phyloP scores from a whole-genome alignment of 2,113 vertebrate species.

The Lamprotornis superbus region DNA sequence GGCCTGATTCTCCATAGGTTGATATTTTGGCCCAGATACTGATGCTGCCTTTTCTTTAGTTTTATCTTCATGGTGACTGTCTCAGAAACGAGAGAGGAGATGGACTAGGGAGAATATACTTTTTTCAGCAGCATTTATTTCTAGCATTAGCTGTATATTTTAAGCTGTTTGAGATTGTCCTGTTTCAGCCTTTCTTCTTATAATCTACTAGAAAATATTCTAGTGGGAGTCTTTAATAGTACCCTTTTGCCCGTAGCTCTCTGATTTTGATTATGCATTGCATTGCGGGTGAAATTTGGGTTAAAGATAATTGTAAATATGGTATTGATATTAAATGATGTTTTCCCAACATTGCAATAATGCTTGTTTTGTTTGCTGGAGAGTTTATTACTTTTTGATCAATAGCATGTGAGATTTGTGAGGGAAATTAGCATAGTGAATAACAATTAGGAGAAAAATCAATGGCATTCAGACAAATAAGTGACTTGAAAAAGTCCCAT shows the following conservation, averaged over 20 bases:
- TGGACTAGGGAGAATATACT: background rate
- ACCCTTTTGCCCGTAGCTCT: constrained; percentile 36
- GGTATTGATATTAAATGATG: constrained; percentile 90
- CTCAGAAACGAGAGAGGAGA: background rate
- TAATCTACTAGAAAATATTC: constrained; percentile 27
- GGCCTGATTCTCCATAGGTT: background rate
- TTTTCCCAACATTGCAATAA: constrained; percentile 92
- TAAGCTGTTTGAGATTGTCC: constrained; percentile 15
- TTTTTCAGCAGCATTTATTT: constrained; percentile 31
- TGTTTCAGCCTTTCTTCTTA: background rate
- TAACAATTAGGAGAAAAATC: constrained; percentile 92
- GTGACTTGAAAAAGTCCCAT: constrained; percentile 80
- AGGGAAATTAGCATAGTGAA: constrained; percentile 93
- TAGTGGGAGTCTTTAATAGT: constrained; percentile 4
- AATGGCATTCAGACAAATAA: constrained; percentile 91
- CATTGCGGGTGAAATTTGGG: constrained; percentile 76
- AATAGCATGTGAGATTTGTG: constrained; percentile 91
- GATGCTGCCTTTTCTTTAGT: background rate
- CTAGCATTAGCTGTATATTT: background rate
- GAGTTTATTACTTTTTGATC: constrained; percentile 93
- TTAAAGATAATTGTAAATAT: constrained; percentile 91
- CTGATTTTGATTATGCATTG: constrained; percentile 75
- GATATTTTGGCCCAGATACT: background rate
- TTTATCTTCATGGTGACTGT: background rate
- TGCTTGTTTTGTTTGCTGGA: constrained; percentile 88